These are phyloP conservation scores for Sebastes dallii DNA, from an alignment of 2,797 vertebrate species.

Conservation along the genomic window DNA sequence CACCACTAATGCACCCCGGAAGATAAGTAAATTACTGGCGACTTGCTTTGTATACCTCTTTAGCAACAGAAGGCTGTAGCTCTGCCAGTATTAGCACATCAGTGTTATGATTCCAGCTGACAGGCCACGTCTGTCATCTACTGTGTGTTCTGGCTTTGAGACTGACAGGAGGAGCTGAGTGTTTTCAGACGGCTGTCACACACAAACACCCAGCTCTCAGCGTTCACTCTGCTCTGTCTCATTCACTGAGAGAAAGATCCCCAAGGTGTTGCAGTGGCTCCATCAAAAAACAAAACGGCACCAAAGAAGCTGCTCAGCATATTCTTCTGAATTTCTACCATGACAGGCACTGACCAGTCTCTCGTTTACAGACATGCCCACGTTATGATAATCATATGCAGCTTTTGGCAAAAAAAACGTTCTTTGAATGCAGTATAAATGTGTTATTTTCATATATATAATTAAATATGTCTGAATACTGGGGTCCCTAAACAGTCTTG, in stretches of 20 bases:
- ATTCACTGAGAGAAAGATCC: slow-evolving; percentile 6
- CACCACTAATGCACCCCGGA: neutral
- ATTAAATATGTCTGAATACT: fast-evolving
- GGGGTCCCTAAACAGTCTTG: too few species aligned
- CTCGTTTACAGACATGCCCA: too few species aligned
- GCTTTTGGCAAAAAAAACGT: too few species aligned
- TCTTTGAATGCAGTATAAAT: too few species aligned
- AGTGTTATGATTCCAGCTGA: slow-evolving; percentile 36
- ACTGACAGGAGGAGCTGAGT: slow-evolving; percentile 44
- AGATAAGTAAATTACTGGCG: slow-evolving; percentile 1
- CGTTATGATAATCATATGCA: too few species aligned
- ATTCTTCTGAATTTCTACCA: neutral
- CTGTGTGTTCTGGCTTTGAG: slow-evolving; percentile 28
- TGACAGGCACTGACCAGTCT: neutral
- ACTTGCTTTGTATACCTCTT: slow-evolving; percentile 6
- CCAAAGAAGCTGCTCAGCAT: slow-evolving; percentile 26
- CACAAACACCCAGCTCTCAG: slow-evolving; percentile 20
- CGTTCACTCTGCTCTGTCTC: slow-evolving; percentile 9
- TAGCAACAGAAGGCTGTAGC: neutral
- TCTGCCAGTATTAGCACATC: slow-evolving; percentile 22
- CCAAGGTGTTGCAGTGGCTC: slow-evolving; percentile 21
- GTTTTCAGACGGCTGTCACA: slow-evolving; percentile 59
- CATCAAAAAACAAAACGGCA: neutral
- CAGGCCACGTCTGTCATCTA: slow-evolving; percentile 56
- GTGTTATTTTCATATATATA: too few species aligned